Evolutionary conservation across 2,113 vertebrate genomes (phyloP).

Genomic region (Chionodraco myersi): DNA sequence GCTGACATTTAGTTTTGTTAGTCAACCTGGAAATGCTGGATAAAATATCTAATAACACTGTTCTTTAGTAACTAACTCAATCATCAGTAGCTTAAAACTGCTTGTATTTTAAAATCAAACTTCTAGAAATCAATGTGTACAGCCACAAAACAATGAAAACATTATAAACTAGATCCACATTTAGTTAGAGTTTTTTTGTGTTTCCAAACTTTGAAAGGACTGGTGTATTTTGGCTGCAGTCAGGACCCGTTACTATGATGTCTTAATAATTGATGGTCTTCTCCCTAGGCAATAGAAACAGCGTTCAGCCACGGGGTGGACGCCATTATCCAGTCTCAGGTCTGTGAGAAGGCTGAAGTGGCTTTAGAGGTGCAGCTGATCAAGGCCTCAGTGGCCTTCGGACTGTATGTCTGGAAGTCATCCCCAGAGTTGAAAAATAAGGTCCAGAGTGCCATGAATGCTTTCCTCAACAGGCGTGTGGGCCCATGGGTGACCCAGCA

Average conservation of each 20-base stretch:
- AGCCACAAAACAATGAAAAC: background rate
- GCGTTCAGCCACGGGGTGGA: constrained; percentile 62
- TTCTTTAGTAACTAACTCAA: background rate
- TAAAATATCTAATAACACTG: background rate
- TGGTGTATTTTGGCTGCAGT: background rate
- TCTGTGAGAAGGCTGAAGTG: constrained; percentile 50
- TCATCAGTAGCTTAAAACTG: background rate
- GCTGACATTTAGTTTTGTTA: background rate
- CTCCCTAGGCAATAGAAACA: constrained; percentile 46
- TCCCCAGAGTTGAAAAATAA: constrained; percentile 59
- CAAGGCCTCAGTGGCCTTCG: constrained; percentile 57
- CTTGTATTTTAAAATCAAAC: background rate
- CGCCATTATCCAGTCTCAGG: constrained; percentile 40
- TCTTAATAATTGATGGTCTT: background rate
- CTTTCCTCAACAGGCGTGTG: constrained; percentile 68
- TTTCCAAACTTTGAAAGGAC: background rate
- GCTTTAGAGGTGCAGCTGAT: constrained; percentile 76
- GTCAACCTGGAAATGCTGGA: background rate
- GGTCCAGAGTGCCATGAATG: constrained; percentile 19
- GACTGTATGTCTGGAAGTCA: constrained; percentile 58
- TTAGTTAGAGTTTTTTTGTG: background rate
- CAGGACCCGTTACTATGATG: background rate
- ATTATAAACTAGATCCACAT: background rate
- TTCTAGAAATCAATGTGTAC: background rate
- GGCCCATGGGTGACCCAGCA: constrained; percentile 67